Base-by-base conservation (phyloP, 2,797 vertebrate species). In the Okamejei kenojei region DNA sequence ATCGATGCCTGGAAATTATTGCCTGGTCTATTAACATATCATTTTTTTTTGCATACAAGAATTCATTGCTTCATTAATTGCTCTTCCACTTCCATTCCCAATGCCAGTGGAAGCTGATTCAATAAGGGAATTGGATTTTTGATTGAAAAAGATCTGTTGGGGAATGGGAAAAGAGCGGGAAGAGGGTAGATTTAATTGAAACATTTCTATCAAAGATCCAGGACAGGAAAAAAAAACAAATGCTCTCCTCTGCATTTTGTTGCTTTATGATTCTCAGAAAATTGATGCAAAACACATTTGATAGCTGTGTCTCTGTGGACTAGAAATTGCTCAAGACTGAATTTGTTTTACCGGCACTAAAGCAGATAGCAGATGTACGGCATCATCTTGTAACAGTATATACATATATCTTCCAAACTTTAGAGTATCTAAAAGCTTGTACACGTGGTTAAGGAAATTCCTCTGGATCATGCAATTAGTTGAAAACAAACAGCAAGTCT, bases 401-500 rank as follows among this genome's bases (percentile, higher is more conserved):
- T 68, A 21, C 35, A 90, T 71, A 90, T 65, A 35, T 35, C 0
- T 68, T 65, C 1, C 45, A 91, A 73, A 74, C 68, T 74, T 45
- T 9, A 74, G 10, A 74, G 2, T 74, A 38, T 91, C 65, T 73
- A 73, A 91, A 71, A 23, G 35, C 21, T 71, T 76, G 71, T 8
- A n/a, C 74, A 58, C 13, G 17, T 6, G 29, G 71, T 76, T 13
- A 74, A 76, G 74, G 68, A 35, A 9, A 76, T 76, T 92, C n/a
- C 71, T 76, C 71, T 29, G 35, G 10, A 92, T 29, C 90, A 7
- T 74, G 73, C 71, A 74, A 74, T 54, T 76, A 35, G 45, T 9
- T 77, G 11, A 93, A 78, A 78, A 26, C 71, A 93, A 76, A 54
- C n/a, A 93, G 58, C 11, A 76, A 93, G 73, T 38, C 23, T 76